These are phyloP conservation scores for Pyrocoelia pectoralis DNA, from an alignment of 2,888 invertebrate species.

Conservation along the genomic window DNA sequence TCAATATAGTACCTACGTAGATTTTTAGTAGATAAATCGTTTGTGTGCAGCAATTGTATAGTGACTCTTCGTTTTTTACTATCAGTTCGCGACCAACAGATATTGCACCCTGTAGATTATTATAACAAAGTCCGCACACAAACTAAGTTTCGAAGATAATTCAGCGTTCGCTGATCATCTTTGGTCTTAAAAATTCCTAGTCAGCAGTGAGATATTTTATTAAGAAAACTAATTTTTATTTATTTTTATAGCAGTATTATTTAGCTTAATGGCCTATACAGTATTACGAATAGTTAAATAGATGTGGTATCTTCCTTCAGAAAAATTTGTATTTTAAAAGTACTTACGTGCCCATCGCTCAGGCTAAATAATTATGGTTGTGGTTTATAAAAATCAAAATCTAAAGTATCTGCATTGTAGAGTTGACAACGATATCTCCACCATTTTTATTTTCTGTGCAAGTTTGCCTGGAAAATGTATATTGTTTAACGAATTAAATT, in stretches of 20 bases:
- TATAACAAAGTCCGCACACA: not conserved
- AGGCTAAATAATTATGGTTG: constrained; percentile 34
- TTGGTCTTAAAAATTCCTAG: constrained; percentile 24
- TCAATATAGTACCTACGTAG: constrained; percentile 26
- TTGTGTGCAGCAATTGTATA: constrained; percentile 7
- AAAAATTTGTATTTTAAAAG: constrained; percentile 42
- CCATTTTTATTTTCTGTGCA: constrained; percentile 33
- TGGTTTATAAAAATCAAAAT: constrained; percentile 31
- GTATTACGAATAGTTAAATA: constrained; percentile 40
- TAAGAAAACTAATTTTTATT: constrained; percentile 29
- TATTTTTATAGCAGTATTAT: constrained; percentile 42
- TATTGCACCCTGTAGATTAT: not conserved
- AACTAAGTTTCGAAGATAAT: not conserved
- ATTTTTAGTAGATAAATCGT: constrained; percentile 13
- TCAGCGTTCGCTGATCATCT: not conserved
- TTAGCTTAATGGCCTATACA: constrained; percentile 47
- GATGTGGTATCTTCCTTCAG: constrained; percentile 33
- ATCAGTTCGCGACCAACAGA: too few relatives aligned
- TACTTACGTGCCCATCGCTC: constrained; percentile 39
- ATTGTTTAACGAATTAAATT: not conserved
- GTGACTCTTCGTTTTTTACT: not conserved
- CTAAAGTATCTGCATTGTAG: constrained; percentile 33
- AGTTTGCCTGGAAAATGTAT: not conserved
- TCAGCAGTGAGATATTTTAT: constrained; percentile 23
- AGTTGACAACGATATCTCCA: constrained; percentile 39